Percentiles rank a stretch among this genome's conserved stretches.
Conservation (phyloP, 2,888 invertebrate genomes). For the Papilio gigon region DNA sequence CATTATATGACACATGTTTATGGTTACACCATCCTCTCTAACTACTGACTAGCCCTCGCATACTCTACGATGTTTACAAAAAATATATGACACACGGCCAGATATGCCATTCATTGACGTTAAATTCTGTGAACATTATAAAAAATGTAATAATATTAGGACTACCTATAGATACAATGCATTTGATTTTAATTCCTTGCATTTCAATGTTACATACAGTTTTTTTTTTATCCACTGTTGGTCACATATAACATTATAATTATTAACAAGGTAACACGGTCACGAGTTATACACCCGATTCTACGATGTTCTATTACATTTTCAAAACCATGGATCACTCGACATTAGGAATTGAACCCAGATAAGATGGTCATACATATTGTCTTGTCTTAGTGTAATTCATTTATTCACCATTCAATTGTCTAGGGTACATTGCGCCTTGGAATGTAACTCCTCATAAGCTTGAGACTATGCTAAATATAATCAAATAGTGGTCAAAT, state of each 20-base stretch:
- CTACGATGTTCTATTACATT: no score
- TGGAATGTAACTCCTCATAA: background rate
- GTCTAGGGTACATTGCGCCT: background rate
- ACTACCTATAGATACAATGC: background rate
- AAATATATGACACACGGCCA: conserved; percentile 5
- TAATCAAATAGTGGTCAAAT: background rate
- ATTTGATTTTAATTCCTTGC: background rate
- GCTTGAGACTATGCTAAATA: background rate
- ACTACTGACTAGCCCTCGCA: conserved; percentile 12
- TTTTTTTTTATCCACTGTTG: background rate
- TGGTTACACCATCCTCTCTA: conserved; percentile 20
- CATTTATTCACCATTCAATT: background rate
- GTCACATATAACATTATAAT: no score
- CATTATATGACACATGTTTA: conserved; percentile 32
- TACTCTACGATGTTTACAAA: conserved; percentile 20
- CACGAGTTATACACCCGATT: no score
- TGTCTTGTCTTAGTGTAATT: background rate
- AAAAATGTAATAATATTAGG: conserved; percentile 6
- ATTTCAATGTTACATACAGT: background rate
- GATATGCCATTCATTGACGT: conserved; percentile 15
- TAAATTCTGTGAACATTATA: conserved; percentile 20
- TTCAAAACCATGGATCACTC: background rate
- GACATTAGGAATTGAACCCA: background rate
- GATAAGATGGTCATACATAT: background rate
- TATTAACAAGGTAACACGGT: no score